A percentile compares a stretch with the other conserved stretches of the same genome.
phyloP scores from a whole-genome alignment of 2,888 invertebrate species.

The Acanthosepion lycidas region DNA sequence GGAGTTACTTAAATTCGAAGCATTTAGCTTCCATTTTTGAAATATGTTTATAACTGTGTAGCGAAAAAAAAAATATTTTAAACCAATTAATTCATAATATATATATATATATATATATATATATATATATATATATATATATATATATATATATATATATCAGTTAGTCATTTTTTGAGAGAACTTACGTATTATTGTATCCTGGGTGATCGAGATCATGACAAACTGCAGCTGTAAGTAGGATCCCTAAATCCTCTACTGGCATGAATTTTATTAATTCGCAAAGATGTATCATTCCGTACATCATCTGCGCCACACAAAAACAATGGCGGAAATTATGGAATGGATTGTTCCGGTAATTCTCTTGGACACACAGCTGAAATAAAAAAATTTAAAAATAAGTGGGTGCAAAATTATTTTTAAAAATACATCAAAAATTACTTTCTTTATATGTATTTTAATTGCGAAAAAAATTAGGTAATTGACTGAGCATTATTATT shows the following conservation, averaged over 20 bases:
- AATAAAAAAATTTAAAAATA: slow-evolving; percentile 45
- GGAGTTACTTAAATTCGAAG: too few species aligned
- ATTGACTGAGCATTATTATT: too few species aligned
- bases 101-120: slow-evolving; percentile 39
- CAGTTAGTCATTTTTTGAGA: background rate
- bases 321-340: slow-evolving; percentile 91
- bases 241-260: slow-evolving; percentile 72
- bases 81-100: too few species aligned
- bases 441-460: too few species aligned
- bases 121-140: slow-evolving; percentile 38
- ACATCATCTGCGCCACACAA: slow-evolving; percentile 90
- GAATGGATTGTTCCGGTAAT: slow-evolving; percentile 89
- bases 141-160: background rate
- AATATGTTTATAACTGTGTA: too few species aligned
- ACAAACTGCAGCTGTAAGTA: slow-evolving; percentile 84
- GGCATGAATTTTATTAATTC: slow-evolving; percentile 70
- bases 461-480: too few species aligned
- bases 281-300: slow-evolving; percentile 75
- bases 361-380: slow-evolving; percentile 75
- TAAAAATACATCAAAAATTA: too few species aligned
- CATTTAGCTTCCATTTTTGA: too few species aligned
- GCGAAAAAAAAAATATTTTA: too few species aligned
- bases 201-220: slow-evolving; percentile 81
- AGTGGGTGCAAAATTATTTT: background rate
- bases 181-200: slow-evolving; percentile 75